Conservation (phyloP, 2,113 vertebrate genomes). For the Oryzias curvinotus region DNA sequence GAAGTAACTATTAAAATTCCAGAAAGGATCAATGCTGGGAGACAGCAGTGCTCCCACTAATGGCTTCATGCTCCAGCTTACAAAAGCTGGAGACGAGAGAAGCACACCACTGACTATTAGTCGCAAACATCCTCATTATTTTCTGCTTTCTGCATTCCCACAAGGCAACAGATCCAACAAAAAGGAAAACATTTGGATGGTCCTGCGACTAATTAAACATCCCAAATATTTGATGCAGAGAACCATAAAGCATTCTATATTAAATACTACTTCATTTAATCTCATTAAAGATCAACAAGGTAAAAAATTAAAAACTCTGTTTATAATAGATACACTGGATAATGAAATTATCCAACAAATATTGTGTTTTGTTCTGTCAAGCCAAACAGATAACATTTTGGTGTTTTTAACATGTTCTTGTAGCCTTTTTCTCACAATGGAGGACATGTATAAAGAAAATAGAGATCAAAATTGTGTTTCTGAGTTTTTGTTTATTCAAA, state of each 20-base stretch:
- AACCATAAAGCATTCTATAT: not conserved
- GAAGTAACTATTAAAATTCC: slow-evolving; percentile 15
- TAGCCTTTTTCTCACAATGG: too few species aligned
- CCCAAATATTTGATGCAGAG: not conserved
- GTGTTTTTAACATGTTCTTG: too few species aligned
- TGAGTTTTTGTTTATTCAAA: too few species aligned
- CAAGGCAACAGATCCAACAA: not conserved
- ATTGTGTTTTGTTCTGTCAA: too few species aligned
- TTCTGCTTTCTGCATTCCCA: not conserved
- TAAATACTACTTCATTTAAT: too few species aligned
- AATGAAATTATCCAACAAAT: too few species aligned
- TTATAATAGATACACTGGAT: too few species aligned
- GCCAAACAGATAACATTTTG: too few species aligned
- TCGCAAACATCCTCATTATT: not conserved
- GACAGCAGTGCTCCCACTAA: not conserved
- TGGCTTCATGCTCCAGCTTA: slow-evolving; percentile 17
- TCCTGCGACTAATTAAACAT: not conserved
- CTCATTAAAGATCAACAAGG: too few species aligned
- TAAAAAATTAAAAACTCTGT: too few species aligned
- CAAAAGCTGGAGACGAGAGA: not conserved
- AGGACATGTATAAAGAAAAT: too few species aligned
- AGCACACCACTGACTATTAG: not conserved
- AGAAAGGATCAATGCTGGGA: slow-evolving; percentile 13
- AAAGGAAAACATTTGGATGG: not conserved
- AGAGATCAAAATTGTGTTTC: too few species aligned